Percentiles rank a stretch among this genome's conserved stretches.
These are phyloP conservation scores for Sylvicola fuscatus DNA, from an alignment of 2,888 invertebrate species.

Conservation along the genomic window DNA sequence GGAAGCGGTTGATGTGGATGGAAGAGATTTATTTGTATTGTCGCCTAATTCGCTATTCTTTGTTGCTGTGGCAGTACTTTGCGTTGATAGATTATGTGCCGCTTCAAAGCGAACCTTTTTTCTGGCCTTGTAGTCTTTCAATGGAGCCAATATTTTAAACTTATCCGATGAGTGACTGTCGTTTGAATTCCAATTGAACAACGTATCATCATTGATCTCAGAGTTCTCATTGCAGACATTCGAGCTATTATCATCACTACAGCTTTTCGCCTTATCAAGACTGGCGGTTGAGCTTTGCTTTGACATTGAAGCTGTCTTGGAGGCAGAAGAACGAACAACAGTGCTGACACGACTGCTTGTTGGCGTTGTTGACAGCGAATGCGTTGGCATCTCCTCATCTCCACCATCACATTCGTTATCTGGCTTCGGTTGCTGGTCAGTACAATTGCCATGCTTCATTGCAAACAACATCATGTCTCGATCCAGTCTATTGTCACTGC, in stretches of 20 bases:
- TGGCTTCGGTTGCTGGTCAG: slow-evolving; percentile 18
- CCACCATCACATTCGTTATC: slow-evolving; percentile 19
- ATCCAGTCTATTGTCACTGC: slow-evolving; percentile 19
- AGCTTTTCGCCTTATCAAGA: slow-evolving; percentile 9
- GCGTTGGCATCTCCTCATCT: background rate
- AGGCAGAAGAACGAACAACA: slow-evolving; percentile 18
- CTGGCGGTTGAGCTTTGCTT: slow-evolving; percentile 20
- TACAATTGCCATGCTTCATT: slow-evolving; percentile 6
- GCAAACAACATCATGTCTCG: slow-evolving; percentile 16
- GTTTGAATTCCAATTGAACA: slow-evolving; percentile 20
- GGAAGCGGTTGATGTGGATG: background rate
- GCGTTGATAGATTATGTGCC: no score
- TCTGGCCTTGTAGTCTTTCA: no score
- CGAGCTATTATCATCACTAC: background rate
- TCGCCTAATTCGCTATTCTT: no score
- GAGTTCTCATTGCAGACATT: background rate
- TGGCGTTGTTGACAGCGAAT: slow-evolving; percentile 14
- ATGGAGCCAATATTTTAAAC: slow-evolving; percentile 2
- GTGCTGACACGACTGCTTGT: slow-evolving; percentile 22
- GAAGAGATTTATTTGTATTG: no score
- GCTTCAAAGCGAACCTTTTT: no score
- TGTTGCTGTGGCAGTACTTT: no score
- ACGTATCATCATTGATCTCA: slow-evolving; percentile 9
- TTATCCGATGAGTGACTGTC: slow-evolving; percentile 15
- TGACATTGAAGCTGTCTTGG: slow-evolving; percentile 21